These are phyloP conservation scores for Hymenopus coronatus DNA, from an alignment of 2,888 invertebrate species.

Conservation along the genomic window DNA sequence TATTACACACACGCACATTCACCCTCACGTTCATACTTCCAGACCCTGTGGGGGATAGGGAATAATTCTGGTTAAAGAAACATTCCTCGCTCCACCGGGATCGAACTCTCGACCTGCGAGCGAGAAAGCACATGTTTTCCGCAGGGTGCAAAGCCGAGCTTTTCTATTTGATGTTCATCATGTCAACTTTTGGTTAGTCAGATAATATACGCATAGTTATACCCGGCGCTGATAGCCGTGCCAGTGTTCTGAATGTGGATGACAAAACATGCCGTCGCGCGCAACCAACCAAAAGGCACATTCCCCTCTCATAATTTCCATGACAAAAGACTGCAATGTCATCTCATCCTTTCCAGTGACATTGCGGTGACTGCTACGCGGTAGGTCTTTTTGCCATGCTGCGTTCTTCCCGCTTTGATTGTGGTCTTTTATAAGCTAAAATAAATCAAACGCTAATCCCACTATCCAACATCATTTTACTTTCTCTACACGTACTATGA, in stretches of 20 bases:
- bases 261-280: not conserved
- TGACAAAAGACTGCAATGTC: not conserved
- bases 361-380: not conserved
- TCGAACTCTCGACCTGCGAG: too few relatives aligned
- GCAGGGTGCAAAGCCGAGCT: not conserved
- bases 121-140: not conserved
- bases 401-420: too few relatives aligned
- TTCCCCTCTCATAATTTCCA: not conserved
- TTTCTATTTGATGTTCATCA: not conserved
- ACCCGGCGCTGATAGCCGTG: not conserved
- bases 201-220: not conserved
- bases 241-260: not conserved
- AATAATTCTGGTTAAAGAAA: too few relatives aligned
- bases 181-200: not conserved
- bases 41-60: too few relatives aligned
- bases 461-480: too few relatives aligned
- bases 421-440: too few relatives aligned
- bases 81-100: too few relatives aligned
- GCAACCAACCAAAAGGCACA: not conserved
- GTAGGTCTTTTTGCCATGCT: not conserved
- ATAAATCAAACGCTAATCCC: too few relatives aligned
- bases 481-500: too few relatives aligned
- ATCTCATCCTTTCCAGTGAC: not conserved
- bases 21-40: too few relatives aligned
- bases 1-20: too few relatives aligned